These are phyloP conservation scores for Rallus limicola DNA, from an alignment of 2,113 vertebrate species.

Conservation along the genomic window DNA sequence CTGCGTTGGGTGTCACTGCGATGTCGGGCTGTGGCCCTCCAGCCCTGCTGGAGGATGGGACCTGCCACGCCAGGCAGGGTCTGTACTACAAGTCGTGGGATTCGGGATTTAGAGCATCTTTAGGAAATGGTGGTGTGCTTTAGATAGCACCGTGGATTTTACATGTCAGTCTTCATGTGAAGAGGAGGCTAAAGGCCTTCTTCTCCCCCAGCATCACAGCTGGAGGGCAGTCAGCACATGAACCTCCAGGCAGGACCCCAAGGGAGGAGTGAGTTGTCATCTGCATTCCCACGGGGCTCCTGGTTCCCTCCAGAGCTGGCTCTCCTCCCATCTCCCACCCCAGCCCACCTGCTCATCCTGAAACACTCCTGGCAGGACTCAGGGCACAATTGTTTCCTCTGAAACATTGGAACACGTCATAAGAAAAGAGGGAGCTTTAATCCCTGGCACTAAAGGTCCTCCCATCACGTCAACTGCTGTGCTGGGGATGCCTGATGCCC, in stretches of 20 bases:
- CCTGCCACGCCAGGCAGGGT: rapidly evolving
- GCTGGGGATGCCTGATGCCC: not conserved
- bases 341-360: rapidly evolving
- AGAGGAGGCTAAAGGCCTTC: not conserved
- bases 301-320: not conserved
- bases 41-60: not conserved
- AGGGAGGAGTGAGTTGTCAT: not conserved
- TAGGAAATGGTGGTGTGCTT: not conserved
- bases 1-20: not conserved
- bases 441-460: not conserved
- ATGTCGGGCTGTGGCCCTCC: not conserved
- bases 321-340: not conserved
- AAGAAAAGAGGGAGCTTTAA: not conserved
- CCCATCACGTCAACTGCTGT: not conserved
- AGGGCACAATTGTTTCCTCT: not conserved
- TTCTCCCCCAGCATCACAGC: not conserved
- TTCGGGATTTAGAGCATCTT: not conserved
- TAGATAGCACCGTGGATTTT: rapidly evolving
- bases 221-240: rapidly evolving
- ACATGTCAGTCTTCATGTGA: rapidly evolving
- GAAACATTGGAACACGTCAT: not conserved
- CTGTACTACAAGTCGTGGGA: rapidly evolving
- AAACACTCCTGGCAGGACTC: not conserved
- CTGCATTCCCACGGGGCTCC: not conserved
- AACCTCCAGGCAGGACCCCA: not conserved